These are phyloP conservation scores for Cyclargus thomasi DNA, from an alignment of 1,140 invertebrate genomes.

Conservation along the genomic window DNA sequence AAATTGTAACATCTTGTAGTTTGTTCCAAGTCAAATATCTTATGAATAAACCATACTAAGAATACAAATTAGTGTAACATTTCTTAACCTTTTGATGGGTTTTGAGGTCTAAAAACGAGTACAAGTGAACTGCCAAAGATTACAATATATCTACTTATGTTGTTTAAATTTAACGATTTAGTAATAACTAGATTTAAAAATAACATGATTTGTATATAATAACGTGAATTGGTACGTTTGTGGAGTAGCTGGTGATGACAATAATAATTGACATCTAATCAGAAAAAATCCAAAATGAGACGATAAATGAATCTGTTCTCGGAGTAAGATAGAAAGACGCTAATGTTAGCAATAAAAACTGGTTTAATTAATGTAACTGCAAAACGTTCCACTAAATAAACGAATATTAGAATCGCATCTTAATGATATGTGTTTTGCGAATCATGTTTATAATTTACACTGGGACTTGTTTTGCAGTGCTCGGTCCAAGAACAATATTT, in stretches of 20 bases:
- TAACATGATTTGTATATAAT: too few relatives aligned
- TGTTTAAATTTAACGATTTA: too few relatives aligned
- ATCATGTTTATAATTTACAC: slow-evolving; percentile 11
- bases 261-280: neutral
- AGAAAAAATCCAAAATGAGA: neutral
- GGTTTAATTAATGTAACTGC: neutral
- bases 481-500: slow-evolving; percentile 27
- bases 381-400: neutral
- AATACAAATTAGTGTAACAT: too few relatives aligned
- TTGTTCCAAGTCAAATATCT: neutral
- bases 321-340: too few relatives aligned
- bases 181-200: too few relatives aligned
- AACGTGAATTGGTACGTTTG: too few relatives aligned
- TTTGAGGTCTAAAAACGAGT: too few relatives aligned
- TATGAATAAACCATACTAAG: too few relatives aligned
- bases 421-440: neutral
- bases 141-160: too few relatives aligned
- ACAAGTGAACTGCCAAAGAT: too few relatives aligned
- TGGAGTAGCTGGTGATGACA: too few relatives aligned
- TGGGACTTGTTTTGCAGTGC: slow-evolving; percentile 1
- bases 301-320: neutral
- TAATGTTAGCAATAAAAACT: neutral
- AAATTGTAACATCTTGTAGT: neutral
- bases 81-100: too few relatives aligned
- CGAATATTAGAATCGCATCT: neutral